A percentile compares a stretch with the other conserved stretches of the same genome.
These are phyloP conservation scores for Criorhina ranunculi DNA, from an alignment of 2,888 invertebrate species.

Conservation along the genomic window DNA sequence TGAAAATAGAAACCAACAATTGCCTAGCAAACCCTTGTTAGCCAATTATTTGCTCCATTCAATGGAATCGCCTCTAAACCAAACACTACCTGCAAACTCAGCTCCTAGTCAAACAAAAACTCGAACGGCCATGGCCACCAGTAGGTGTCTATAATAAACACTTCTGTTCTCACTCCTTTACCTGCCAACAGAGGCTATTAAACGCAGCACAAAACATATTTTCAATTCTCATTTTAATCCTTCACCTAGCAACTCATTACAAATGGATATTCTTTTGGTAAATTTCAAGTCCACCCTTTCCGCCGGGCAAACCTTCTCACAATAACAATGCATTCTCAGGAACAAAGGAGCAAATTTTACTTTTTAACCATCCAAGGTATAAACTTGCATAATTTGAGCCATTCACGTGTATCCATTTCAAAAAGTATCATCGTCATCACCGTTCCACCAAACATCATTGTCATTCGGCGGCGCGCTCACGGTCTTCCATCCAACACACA, in stretches of 20 bases:
- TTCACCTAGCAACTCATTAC: constrained; percentile 36
- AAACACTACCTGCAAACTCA: no score
- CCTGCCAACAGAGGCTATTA: not conserved
- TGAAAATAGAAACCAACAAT: no score
- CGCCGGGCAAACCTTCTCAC: no score
- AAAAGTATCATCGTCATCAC: constrained; percentile 37
- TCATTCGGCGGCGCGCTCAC: constrained; percentile 16
- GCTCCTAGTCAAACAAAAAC: no score
- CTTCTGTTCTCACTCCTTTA: not conserved
- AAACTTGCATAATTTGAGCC: constrained; percentile 42
- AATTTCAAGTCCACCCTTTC: not conserved
- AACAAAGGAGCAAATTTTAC: constrained; percentile 10
- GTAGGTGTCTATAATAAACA: not conserved
- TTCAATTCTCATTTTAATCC: constrained; percentile 40
- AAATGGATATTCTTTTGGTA: constrained; percentile 26
- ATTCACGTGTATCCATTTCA: constrained; percentile 59
- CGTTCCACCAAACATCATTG: constrained; percentile 29
- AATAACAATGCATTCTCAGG: constrained; percentile 2
- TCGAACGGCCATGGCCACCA: no score
- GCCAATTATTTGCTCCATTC: no score
- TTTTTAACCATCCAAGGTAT: constrained; percentile 16
- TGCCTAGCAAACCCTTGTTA: no score
- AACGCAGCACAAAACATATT: constrained; percentile 23
- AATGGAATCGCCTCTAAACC: no score
- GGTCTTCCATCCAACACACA: constrained; percentile 19